These are phyloP conservation scores for Orius laevigatus DNA, from an alignment of 1,140 invertebrate genomes.

Conservation along the genomic window DNA sequence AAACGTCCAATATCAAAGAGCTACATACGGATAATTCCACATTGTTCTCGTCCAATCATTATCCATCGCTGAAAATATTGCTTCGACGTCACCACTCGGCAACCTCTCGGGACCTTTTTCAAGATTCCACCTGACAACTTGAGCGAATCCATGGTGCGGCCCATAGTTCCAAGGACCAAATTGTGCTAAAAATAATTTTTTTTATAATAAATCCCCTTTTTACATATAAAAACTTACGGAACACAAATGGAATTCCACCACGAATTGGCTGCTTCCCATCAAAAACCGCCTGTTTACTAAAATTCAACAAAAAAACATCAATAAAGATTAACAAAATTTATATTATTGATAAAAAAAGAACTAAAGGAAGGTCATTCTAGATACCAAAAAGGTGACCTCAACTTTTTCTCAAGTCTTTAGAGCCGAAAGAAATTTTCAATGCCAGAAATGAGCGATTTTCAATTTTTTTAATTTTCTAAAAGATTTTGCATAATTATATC, in stretches of 20 bases:
- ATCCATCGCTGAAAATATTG: conserved; percentile 79
- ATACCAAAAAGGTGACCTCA: not conserved
- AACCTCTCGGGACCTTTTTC: conserved; percentile 73
- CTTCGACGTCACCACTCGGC: conserved; percentile 77
- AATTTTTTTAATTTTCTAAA: not conserved
- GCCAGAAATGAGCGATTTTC: not conserved
- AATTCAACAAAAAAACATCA: conserved; percentile 24
- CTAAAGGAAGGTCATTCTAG: not conserved
- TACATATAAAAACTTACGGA: conserved; percentile 57
- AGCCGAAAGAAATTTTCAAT: not conserved
- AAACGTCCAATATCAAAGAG: not conserved
- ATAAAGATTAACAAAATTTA: conserved; percentile 1
- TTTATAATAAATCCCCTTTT: not conserved
- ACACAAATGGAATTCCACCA: conserved; percentile 88
- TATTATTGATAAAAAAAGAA: not conserved
- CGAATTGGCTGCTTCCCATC: conserved; percentile 88
- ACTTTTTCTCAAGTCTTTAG: no score
- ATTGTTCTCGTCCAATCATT: conserved; percentile 80
- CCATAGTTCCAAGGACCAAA: conserved; percentile 86
- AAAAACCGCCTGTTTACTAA: conserved; percentile 84
- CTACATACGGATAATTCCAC: conserved; percentile 76
- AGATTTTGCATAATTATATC: not conserved
- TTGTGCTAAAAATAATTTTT: conserved; percentile 47
- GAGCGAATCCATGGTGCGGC: conserved; percentile 86
- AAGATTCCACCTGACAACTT: conserved; percentile 75